Percentiles rank a stretch among this genome's conserved stretches.
Conservation (phyloP, 2,888 invertebrate species). For the Xylocampa areola region DNA sequence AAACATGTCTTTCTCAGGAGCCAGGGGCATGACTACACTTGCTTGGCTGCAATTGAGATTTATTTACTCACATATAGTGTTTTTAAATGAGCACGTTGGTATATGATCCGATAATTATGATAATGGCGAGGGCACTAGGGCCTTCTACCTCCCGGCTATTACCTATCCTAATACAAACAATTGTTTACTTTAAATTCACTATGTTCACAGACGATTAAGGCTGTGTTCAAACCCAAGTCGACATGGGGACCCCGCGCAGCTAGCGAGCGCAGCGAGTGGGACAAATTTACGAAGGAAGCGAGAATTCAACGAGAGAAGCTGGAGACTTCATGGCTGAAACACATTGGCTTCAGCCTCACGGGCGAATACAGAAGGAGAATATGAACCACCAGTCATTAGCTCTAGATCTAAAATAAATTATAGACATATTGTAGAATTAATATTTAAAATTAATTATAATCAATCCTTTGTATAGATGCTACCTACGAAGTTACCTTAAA, state of each 20-base stretch:
- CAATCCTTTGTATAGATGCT: background rate
- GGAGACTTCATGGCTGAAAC: constrained; percentile 58
- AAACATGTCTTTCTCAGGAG: too few relatives aligned
- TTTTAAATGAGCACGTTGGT: too few relatives aligned
- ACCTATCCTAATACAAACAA: too few relatives aligned
- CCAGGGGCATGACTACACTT: too few relatives aligned
- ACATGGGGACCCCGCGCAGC: constrained; percentile 91
- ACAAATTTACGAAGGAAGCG: constrained; percentile 85
- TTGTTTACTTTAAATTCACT: background rate
- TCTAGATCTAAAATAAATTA: constrained; percentile 23
- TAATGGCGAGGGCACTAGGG: too few relatives aligned
- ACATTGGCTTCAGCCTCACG: constrained; percentile 71
- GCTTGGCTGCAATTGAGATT: too few relatives aligned
- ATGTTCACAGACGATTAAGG: constrained; percentile 77
- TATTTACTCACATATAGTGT: too few relatives aligned
- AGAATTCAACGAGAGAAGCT: constrained; percentile 67
- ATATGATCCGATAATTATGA: too few relatives aligned
- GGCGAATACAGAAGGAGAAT: constrained; percentile 63
- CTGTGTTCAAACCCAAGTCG: constrained; percentile 79
- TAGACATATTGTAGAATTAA: constrained; percentile 25
- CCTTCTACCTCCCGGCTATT: too few relatives aligned
- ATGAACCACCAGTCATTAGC: constrained; percentile 49
- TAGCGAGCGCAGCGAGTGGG: constrained; percentile 88
- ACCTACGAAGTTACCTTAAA: background rate
- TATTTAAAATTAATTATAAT: constrained; percentile 1